These are phyloP conservation scores for Entomyzon cyanotis DNA, from an alignment of 2,113 vertebrate species.

Conservation along the genomic window DNA sequence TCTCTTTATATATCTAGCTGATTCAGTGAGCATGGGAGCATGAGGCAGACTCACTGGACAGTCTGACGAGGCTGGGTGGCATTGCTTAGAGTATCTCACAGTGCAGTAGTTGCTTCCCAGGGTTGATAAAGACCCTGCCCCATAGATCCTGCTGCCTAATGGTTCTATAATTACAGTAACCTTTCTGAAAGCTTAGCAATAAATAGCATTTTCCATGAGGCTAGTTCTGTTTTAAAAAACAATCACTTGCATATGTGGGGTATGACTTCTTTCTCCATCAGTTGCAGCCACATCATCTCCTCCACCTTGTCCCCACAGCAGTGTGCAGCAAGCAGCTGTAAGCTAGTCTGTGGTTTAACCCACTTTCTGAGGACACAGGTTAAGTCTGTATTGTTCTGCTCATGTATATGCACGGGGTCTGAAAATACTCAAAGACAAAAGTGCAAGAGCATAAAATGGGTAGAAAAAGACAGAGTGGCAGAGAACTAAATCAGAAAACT, in stretches of 20 bases:
- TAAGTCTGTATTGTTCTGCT: conserved; percentile 20
- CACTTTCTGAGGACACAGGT: not conserved
- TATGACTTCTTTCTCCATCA: not conserved
- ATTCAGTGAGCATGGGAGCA: not conserved
- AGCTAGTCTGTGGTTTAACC: not conserved
- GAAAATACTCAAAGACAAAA: not conserved
- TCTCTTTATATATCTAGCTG: not conserved
- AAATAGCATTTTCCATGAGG: conserved; percentile 44
- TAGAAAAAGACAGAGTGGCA: not conserved
- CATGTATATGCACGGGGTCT: not conserved
- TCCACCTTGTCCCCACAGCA: not conserved
- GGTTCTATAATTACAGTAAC: not conserved
- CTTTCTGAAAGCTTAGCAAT: conserved; percentile 19
- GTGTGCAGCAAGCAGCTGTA: not conserved
- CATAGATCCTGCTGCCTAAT: not conserved
- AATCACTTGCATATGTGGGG: not conserved
- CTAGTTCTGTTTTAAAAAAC: not conserved
- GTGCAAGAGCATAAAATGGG: not conserved
- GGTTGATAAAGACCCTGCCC: not conserved
- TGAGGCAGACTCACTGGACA: not conserved
- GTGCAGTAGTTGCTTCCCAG: not conserved
- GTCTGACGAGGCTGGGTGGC: not conserved
- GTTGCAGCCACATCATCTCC: not conserved
- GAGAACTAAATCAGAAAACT: not conserved
- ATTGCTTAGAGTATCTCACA: not conserved